Conservation (phyloP, 2,797 vertebrate genomes). For the Pogonophryne albipinna region DNA sequence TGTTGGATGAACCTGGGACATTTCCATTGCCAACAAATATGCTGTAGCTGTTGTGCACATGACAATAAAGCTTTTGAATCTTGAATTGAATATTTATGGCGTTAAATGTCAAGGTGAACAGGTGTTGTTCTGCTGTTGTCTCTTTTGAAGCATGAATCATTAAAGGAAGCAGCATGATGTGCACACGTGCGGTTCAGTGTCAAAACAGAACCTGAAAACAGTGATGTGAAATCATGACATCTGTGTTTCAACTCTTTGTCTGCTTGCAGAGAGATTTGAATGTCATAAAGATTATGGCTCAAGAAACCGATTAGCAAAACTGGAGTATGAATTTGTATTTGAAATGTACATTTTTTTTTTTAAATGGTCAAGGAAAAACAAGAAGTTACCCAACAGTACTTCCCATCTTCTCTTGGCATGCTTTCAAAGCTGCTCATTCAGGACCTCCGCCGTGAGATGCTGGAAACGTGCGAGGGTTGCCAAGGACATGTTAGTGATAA, state of each 20-base stretch:
- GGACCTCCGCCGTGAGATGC: slow-evolving; percentile 45
- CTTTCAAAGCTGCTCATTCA: slow-evolving; percentile 55
- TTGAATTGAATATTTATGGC: neutral
- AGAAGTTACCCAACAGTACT: slow-evolving; percentile 54
- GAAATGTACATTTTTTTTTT: slow-evolving; percentile 19
- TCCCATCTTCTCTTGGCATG: slow-evolving; percentile 63
- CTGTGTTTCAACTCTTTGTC: slow-evolving; percentile 28
- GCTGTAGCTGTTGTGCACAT: too few relatives aligned
- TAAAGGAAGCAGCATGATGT: slow-evolving; percentile 34
- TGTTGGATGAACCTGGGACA: too few relatives aligned
- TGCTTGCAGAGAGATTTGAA: slow-evolving; percentile 16
- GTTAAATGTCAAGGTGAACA: slow-evolving; percentile 16
- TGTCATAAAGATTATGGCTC: neutral
- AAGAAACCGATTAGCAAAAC: neutral
- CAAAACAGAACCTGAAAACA: slow-evolving; percentile 32
- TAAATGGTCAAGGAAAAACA: slow-evolving; percentile 32
- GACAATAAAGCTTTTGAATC: too few relatives aligned
- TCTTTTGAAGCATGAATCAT: slow-evolving; percentile 29
- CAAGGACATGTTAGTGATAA: slow-evolving; percentile 75
- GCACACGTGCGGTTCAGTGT: slow-evolving; percentile 19
- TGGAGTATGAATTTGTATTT: slow-evolving; percentile 7
- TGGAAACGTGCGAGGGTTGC: slow-evolving; percentile 66
- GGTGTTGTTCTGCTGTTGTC: slow-evolving; percentile 20
- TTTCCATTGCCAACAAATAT: too few relatives aligned
- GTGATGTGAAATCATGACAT: slow-evolving; percentile 18